Base-by-base conservation (phyloP, 2,888 invertebrate genomes). In the Polietes domitor region DNA sequence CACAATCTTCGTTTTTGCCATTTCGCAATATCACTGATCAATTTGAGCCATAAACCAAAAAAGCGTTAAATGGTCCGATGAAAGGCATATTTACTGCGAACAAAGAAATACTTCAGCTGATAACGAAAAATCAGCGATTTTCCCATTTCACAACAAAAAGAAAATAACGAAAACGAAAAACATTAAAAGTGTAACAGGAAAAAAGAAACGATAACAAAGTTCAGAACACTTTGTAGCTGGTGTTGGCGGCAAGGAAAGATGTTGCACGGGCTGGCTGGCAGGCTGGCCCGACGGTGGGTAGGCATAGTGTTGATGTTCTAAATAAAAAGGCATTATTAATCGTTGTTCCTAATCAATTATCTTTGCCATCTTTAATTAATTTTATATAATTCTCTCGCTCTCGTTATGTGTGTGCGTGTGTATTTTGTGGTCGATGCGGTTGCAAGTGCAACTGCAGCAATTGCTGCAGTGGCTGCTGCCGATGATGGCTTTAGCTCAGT, bases 361-460 rank as follows among this genome's bases (percentile, higher is more conserved):
- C 92, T 92, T 90, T 89, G 89, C 90, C 87, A 92, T 92, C 92
- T 92, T 92, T 92, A 92, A 92, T 92, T 92, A 92, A 92, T 92
- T 92, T 91, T 91, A 90, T 91, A 85, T 85, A 81, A 86, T 84
- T 86, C 82, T 55, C 17, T 70, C 12, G n/a, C n/a, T n/a, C n/a
- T n/a, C n/a, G n/a, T n/a, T n/a, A n/a, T n/a, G n/a, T n/a, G n/a
- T n/a, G n/a, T 61, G 75, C 32, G 32, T 43, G 28, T 21, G 24
- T 17, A 32, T 68, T 19, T 32, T 63, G 63, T 19, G 21, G 28
- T 63, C 32, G 41, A 68, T 82, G 76, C 70, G n/a, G 72, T 63
- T 75, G 47, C 19, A 50, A 19, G 26, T 73, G 53, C 50, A 41
- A 37, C 50, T 70, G 55, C 19, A n/a, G 17, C 17, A 24, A 9